Conservation (phyloP, 2,888 invertebrate genomes). For the Eulithis testata region DNA sequence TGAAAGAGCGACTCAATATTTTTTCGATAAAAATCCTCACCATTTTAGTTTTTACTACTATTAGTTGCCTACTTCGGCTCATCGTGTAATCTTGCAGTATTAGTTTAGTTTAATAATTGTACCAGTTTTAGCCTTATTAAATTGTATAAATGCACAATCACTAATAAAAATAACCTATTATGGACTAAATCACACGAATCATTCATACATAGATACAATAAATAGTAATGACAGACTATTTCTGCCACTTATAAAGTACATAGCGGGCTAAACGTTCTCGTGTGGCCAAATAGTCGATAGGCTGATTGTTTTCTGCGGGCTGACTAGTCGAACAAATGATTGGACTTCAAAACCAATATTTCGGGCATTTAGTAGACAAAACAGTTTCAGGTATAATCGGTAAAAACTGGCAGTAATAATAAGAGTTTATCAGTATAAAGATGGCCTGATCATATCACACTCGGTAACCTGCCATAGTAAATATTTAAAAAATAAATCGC, state of each 20-base stretch:
- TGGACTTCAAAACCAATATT: not conserved
- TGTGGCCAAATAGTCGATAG: not conserved
- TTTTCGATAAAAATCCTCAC: not conserved
- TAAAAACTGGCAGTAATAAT: conserved; percentile 6
- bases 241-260: not conserved
- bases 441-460: conserved; percentile 1
- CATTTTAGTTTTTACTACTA: not conserved
- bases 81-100: not conserved
- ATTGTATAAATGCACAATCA: conserved; percentile 32
- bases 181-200: conserved; percentile 26
- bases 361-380: not conserved
- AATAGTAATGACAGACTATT: conserved; percentile 18
- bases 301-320: not conserved
- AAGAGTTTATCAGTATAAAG: conserved; percentile 11
- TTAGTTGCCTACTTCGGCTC: not conserved
- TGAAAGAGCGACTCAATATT: not conserved
- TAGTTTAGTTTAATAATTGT: conserved; percentile 5
- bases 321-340: not conserved
- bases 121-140: conserved; percentile 2
- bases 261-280: not conserved
- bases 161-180: conserved; percentile 19
- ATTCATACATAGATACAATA: conserved; percentile 24
- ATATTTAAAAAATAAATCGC: conserved; percentile 39
- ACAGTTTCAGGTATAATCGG: not conserved
- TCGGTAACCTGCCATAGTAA: conserved; percentile 26